A percentile compares a stretch with the other conserved stretches of the same genome.
Conservation (phyloP, 2,888 invertebrate species). For the Subacronicta megacephala region DNA sequence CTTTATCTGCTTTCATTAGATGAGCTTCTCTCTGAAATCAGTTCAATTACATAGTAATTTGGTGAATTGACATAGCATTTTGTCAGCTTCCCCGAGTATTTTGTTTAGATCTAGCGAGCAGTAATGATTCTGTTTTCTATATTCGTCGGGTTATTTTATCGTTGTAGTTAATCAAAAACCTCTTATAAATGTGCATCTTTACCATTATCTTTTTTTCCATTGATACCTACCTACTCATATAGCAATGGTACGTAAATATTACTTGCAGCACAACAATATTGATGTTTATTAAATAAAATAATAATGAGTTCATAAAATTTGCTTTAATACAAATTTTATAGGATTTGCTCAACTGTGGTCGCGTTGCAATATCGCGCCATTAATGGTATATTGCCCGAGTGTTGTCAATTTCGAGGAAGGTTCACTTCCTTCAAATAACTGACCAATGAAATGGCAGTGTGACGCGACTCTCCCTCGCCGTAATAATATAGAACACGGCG, state of each 20-base stretch:
- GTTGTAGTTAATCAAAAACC: too few species aligned
- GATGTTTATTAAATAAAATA: conserved; percentile 39
- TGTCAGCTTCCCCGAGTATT: conserved; percentile 79
- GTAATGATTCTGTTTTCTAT: conserved; percentile 57
- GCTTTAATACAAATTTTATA: conserved; percentile 64
- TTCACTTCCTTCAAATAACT: conserved; percentile 77
- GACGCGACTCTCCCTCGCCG: conserved; percentile 71
- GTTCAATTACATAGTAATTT: conserved; percentile 86
- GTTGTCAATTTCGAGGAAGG: conserved; percentile 80
- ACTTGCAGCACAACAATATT: not conserved
- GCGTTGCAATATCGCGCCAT: conserved; percentile 62
- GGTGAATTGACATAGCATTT: conserved; percentile 83
- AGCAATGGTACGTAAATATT: not conserved
- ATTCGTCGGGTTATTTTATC: conserved; percentile 43
- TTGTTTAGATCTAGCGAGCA: conserved; percentile 59
- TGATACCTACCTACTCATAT: too few species aligned
- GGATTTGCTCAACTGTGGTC: conserved; percentile 63
- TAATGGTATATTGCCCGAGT: conserved; percentile 79
- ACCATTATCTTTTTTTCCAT: too few species aligned
- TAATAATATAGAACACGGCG: conserved; percentile 82
- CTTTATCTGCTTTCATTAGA: conserved; percentile 86
- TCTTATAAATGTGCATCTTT: too few species aligned
- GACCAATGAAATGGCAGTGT: conserved; percentile 78
- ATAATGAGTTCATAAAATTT: conserved; percentile 62
- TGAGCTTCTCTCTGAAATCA: conserved; percentile 83